Conservation (phyloP, 2,113 vertebrate genomes). For the Hydrochoerus hydrochaeris region DNA sequence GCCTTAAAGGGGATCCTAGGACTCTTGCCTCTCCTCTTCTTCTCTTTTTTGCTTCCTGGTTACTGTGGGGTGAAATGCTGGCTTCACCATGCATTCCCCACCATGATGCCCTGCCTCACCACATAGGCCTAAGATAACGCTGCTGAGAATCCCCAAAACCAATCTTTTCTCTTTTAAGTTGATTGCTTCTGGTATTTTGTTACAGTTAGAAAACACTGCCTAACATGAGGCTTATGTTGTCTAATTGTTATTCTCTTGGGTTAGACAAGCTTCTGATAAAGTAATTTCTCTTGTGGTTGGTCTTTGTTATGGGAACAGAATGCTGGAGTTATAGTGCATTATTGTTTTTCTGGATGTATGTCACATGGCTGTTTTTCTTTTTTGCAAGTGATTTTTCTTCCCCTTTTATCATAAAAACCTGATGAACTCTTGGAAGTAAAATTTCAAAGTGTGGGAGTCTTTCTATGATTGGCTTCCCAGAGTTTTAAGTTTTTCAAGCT, state of each 20-base stretch:
- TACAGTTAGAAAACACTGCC: not conserved
- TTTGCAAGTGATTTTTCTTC: not conserved
- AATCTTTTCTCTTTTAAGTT: not conserved
- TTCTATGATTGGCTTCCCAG: not conserved
- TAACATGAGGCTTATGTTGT: not conserved
- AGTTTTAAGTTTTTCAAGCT: not conserved
- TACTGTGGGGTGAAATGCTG: not conserved
- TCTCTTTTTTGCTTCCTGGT: not conserved
- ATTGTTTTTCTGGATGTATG: not conserved
- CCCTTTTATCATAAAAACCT: not conserved
- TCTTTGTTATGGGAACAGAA: not conserved
- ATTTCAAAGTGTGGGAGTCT: not conserved
- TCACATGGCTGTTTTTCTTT: not conserved
- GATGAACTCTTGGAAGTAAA: not conserved
- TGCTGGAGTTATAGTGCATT: not conserved
- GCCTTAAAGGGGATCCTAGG: not conserved
- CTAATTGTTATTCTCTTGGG: not conserved
- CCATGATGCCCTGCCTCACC: not conserved
- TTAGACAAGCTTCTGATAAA: not conserved
- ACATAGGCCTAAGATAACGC: not conserved
- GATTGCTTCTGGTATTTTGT: not conserved
- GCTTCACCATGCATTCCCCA: not conserved
- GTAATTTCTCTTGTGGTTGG: not conserved
- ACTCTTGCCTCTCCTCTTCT: not conserved
- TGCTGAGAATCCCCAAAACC: not conserved